Conservation (phyloP, 1,140 invertebrate genomes). For the Nixonia krombeini region DNA sequence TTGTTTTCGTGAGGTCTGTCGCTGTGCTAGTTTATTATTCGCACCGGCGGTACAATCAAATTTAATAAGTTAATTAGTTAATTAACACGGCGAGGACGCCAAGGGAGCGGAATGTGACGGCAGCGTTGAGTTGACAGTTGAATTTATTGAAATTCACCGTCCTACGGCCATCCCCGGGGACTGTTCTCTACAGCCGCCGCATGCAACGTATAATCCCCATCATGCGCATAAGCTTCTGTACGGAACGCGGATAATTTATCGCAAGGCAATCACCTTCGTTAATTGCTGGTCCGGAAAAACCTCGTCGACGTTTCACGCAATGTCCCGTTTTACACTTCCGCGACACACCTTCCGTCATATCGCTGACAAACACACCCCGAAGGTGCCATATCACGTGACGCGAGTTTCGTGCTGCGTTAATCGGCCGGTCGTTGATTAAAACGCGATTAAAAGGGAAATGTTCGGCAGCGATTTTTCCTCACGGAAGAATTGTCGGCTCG, state of each 20-base stretch:
- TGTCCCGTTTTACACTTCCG: no score
- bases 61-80: conserved; percentile 54
- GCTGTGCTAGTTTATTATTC: no score
- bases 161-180: conserved; percentile 50
- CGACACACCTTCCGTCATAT: no score
- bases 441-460: no score
- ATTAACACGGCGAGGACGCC: conserved; percentile 52
- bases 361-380: no score
- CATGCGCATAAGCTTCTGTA: conserved; percentile 39
- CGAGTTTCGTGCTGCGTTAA: no score
- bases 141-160: conserved; percentile 63
- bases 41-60: conserved; percentile 17
- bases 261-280: conserved; percentile 31
- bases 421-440: no score
- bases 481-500: conserved; percentile 17
- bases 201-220: conserved; percentile 38
- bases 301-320: neutral
- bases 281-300: conserved; percentile 6
- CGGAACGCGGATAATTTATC: conserved; percentile 41
- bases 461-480: neutral
- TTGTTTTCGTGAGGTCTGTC: no score
- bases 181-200: conserved; percentile 46
- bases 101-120: conserved; percentile 21
- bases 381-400: no score
- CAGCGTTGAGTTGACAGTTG: conserved; percentile 53